These are phyloP conservation scores for Antechinus flavipes DNA, from an alignment of 2,113 vertebrate species.

Conservation along the genomic window DNA sequence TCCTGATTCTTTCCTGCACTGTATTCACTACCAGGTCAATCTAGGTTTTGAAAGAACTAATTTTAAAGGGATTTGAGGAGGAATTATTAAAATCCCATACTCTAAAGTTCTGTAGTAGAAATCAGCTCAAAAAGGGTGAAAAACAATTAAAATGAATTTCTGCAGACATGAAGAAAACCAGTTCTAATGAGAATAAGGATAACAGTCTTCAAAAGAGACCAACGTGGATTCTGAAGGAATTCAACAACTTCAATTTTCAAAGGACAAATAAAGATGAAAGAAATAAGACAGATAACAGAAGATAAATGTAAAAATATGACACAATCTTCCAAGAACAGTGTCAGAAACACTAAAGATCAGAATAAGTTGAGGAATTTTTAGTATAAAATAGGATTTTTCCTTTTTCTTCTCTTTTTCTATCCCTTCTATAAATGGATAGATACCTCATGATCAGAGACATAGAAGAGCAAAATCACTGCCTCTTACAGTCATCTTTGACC, in stretches of 20 bases:
- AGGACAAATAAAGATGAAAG: neutral
- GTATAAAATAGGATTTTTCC: neutral
- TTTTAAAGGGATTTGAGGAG: neutral
- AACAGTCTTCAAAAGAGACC: neutral
- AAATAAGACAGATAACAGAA: neutral
- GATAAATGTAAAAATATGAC: neutral
- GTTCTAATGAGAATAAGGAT: neutral
- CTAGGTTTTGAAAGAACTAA: neutral
- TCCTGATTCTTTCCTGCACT: neutral
- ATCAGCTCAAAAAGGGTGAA: neutral
- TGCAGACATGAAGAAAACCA: neutral
- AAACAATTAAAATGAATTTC: neutral
- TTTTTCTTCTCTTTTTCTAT: neutral
- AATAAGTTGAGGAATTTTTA: neutral
- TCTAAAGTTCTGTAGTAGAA: neutral
- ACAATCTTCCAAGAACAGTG: neutral
- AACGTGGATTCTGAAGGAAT: neutral
- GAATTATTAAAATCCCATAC: neutral
- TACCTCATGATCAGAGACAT: too few relatives aligned
- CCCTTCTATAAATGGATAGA: too few relatives aligned
- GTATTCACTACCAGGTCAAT: neutral
- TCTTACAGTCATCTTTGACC: too few relatives aligned
- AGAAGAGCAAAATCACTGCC: too few relatives aligned
- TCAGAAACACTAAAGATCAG: neutral
- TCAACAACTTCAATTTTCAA: neutral